A percentile compares a stretch with the other conserved stretches of the same genome.
These are phyloP conservation scores for rabbit (Oryctolagus cuniculus) DNA, from an alignment of 2,113 vertebrate species.

Conservation along the genomic window DNA sequence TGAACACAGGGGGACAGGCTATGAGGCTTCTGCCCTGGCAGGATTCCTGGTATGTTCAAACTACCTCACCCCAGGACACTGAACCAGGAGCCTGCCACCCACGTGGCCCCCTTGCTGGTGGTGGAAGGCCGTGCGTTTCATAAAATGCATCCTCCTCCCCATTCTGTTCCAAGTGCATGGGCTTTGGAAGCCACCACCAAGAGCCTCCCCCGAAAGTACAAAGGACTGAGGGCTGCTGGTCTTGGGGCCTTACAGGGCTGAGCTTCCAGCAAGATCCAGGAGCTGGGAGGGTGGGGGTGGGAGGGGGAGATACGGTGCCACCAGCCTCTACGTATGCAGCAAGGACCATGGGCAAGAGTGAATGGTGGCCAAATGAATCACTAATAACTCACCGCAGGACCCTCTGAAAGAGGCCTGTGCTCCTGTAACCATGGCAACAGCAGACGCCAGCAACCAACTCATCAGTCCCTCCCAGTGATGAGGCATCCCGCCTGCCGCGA, in stretches of 20 bases:
- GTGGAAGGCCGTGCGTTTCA: conserved; percentile 16
- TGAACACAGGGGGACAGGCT: not conserved
- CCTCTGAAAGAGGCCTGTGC: conserved; percentile 62
- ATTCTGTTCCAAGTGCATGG: conserved; percentile 57
- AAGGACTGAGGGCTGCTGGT: not conserved
- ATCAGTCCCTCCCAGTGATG: conserved; percentile 73
- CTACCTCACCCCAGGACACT: conserved; percentile 86
- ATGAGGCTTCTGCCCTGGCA: conserved; percentile 18
- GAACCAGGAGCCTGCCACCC: conserved; percentile 76
- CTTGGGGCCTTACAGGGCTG: not conserved
- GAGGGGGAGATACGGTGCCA: not conserved
- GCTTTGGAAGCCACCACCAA: conserved; percentile 65
- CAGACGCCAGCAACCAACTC: conserved; percentile 71
- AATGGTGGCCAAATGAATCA: conserved; percentile 61
- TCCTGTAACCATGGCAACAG: conserved; percentile 73
- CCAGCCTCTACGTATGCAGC: conserved; percentile 40
- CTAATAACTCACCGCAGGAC: conserved; percentile 52
- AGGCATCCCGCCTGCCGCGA: conserved; percentile 68
- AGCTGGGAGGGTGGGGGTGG: not conserved
- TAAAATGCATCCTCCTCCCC: not conserved
- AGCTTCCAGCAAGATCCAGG: not conserved
- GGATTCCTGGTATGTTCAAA: conserved; percentile 80
- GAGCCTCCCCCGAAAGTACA: conserved; percentile 2
- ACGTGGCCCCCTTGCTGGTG: not conserved
- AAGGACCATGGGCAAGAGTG: not conserved